A percentile compares a stretch with the other conserved stretches of the same genome.
These are phyloP conservation scores for Pomatorhinus ruficollis DNA, from an alignment of 2,113 vertebrate species.

Conservation along the genomic window DNA sequence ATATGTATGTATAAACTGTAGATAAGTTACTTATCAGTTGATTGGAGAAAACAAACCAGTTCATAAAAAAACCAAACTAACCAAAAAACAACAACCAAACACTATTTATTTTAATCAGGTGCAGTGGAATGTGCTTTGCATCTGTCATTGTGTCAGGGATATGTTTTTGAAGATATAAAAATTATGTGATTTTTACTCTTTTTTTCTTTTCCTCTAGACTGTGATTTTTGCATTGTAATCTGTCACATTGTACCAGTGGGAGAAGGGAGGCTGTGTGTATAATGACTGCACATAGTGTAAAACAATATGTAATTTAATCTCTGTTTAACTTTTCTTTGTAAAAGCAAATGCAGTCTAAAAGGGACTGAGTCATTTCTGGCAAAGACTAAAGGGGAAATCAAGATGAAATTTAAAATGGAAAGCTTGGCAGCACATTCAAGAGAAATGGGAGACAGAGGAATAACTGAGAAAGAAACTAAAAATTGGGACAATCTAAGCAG, in stretches of 20 bases:
- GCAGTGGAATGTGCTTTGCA: not conserved
- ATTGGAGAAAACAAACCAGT: not conserved
- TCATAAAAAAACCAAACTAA: not conserved
- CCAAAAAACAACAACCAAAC: not conserved
- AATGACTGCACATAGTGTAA: not conserved
- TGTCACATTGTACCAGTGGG: not conserved
- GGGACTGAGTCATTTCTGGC: constrained; percentile 17
- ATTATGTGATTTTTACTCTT: not conserved
- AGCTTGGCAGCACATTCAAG: not conserved
- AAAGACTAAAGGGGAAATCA: not conserved
- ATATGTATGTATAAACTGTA: not conserved
- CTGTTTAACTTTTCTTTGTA: not conserved
- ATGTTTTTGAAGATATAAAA: not conserved
- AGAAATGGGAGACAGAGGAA: not conserved
- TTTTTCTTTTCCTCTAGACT: not conserved
- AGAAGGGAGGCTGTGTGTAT: not conserved
- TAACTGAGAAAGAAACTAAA: not conserved
- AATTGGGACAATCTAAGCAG: not conserved
- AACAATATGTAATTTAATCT: not conserved
- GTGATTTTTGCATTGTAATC: not conserved
- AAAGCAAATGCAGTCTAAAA: not conserved
- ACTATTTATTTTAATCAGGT: not conserved
- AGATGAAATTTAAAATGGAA: constrained; percentile 14
- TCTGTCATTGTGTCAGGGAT: not conserved
- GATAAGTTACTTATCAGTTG: not conserved